Evolutionary conservation across 2,797 vertebrate genomes (phyloP), one percentile per base, ranked within the genome.

Genomic region (Helarctos malayanus): DNA sequence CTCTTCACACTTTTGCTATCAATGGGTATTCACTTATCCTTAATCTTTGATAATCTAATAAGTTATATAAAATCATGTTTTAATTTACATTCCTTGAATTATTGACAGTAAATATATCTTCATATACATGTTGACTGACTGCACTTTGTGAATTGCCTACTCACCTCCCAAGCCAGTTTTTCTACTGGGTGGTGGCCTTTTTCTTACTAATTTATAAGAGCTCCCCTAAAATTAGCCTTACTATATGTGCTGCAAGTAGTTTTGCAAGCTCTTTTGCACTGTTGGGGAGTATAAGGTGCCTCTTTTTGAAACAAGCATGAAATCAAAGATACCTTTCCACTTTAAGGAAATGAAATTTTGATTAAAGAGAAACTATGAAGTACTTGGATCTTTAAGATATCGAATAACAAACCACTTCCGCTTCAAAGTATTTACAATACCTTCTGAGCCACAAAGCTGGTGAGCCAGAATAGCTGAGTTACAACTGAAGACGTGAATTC

Each of bases 351-450:
- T 27, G 5, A 90, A 69, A 12, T 82, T 86, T 61, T 86, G 32
- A 93, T 56, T 88, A 93, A 91, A 87, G n/a, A 75, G 41, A 63
- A 92, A 84, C 35, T 41, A 54, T 21, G 38, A 63, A 71, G 32
- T 54, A 81, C 11, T 52, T 95, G 47, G 76, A 54, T 92, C n/a
- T 81, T 45, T 68, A 80, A 79, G 47, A 41, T 82, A 65, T 7
- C 25, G 41, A 38, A 49, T 29, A 88, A 81, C 25, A 73, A 61
- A 91, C 29, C 75, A 82, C 16, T 38, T 86, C 52, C 83, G 32
- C 78, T 87, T 93, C 57, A 81, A 41, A 85, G n/a, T 68, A 86
- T 35, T 75, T 95, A 68, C 4, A 81, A 35, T 38, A 86, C 5
- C 16, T 79, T 89, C 57, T 15, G 25, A 73, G 25, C 54, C 25